A percentile compares a stretch with the other conserved stretches of the same genome.
phyloP scores from a whole-genome alignment of 2,113 vertebrate species.

The Bagarius yarrelli region DNA sequence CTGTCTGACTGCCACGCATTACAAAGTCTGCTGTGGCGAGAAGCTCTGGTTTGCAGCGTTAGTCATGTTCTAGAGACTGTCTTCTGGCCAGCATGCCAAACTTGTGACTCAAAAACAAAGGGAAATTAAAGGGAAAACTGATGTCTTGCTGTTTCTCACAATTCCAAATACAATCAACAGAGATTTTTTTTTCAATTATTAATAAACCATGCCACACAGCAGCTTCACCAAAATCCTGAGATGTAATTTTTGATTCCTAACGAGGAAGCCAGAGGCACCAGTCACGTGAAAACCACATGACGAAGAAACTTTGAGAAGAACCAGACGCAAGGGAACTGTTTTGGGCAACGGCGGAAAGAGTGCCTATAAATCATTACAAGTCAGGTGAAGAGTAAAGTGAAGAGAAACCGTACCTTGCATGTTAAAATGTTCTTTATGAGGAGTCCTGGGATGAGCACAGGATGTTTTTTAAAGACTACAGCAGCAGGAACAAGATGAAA shows the following conservation, averaged over 20 bases:
- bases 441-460: neutral
- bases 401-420: neutral
- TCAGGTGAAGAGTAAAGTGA: constrained; percentile 5
- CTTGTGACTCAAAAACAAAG: constrained; percentile 40
- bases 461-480: neutral
- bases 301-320: constrained; percentile 2
- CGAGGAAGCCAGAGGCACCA: neutral
- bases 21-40: constrained; percentile 59
- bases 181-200: neutral
- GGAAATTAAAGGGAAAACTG: constrained; percentile 17
- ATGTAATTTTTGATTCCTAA: neutral
- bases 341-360: neutral
- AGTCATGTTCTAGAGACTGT: constrained; percentile 56
- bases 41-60: constrained; percentile 52
- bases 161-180: neutral
- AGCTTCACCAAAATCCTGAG: neutral
- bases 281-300: neutral
- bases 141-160: neutral
- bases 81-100: constrained; percentile 47
- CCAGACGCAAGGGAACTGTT: neutral
- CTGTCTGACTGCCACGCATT: constrained; percentile 64
- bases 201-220: neutral
- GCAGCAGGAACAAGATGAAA: neutral
- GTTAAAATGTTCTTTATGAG: neutral
- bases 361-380: neutral